phyloP scores from a whole-genome alignment of 2,113 vertebrate species.

The Rhizomys pruinosus region DNA sequence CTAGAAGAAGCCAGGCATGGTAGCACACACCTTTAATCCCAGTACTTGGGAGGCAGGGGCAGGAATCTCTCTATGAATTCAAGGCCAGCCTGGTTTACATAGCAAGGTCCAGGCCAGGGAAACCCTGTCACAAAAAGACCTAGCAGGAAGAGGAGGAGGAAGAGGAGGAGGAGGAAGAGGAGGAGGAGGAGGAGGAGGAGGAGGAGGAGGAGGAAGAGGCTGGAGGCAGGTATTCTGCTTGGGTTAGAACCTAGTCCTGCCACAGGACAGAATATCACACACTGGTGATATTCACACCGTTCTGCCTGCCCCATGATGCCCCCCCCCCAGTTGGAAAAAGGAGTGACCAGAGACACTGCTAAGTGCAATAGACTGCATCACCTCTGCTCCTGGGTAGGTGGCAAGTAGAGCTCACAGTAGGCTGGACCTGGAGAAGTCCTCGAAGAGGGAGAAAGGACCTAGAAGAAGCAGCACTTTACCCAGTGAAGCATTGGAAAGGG shows the following conservation, averaged over 20 bases:
- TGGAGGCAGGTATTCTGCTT: neutral
- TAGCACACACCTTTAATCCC: too few species aligned
- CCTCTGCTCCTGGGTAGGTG: neutral
- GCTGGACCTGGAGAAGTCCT: neutral
- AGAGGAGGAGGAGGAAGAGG: too few species aligned
- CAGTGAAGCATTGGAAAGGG: neutral
- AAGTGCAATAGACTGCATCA: neutral
- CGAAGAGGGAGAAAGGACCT: neutral
- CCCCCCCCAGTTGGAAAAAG: neutral
- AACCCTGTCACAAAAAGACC: too few species aligned
- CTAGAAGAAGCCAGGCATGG: too few species aligned
- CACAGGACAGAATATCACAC: neutral
- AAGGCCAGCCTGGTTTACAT: too few species aligned
- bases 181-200: too few species aligned
- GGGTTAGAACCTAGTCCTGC: too few species aligned
- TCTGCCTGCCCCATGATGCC: neutral
- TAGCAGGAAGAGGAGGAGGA: too few species aligned
- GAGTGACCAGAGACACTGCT: neutral
- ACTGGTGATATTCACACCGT: neutral
- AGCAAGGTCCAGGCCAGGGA: too few species aligned
- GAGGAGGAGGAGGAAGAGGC: neutral
- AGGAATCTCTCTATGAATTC: too few species aligned
- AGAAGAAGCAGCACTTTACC: neutral
- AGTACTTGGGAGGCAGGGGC: too few species aligned
- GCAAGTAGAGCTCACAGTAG: neutral